Percentiles rank a stretch among this genome's conserved stretches.
These are phyloP conservation scores for Pelodiscus sinensis DNA, from an alignment of 2,113 vertebrate genomes.

Conservation along the genomic window DNA sequence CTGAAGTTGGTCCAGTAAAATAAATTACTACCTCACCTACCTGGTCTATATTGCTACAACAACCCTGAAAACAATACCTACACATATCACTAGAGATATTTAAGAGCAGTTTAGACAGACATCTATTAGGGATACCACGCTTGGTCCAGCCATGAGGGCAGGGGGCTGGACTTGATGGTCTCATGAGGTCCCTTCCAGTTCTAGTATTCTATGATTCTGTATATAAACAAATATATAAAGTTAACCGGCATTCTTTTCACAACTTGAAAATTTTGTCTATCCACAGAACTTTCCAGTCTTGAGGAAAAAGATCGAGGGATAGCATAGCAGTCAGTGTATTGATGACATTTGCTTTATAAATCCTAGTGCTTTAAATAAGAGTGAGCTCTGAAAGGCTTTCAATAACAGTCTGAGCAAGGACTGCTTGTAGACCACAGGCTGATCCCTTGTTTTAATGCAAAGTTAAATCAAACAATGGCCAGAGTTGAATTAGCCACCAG, in stretches of 20 bases:
- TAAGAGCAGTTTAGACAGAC: no score
- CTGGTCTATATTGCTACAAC: not conserved
- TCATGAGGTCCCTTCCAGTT: no score
- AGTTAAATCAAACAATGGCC: not conserved
- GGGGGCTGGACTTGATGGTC: no score
- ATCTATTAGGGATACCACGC: no score
- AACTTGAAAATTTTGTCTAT: conserved; percentile 27
- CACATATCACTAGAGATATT: not conserved
- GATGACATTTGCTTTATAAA: conserved; percentile 4
- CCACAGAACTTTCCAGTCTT: conserved; percentile 2
- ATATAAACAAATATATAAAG: not conserved
- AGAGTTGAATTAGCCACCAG: not conserved
- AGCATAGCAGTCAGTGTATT: not conserved
- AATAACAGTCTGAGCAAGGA: not conserved
- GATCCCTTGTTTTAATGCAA: not conserved
- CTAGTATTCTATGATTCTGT: no score
- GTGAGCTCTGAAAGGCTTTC: conserved; percentile 1
- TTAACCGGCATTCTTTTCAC: not conserved
- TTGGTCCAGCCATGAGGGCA: no score
- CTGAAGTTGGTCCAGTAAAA: not conserved
- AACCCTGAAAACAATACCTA: not conserved
- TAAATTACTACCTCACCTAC: not conserved
- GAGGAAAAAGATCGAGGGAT: conserved; percentile 12
- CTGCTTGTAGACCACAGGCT: not conserved
- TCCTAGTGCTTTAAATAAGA: not conserved